Evolutionary conservation across 2,113 vertebrate genomes (phyloP).

Genomic region (Python bivittatus): DNA sequence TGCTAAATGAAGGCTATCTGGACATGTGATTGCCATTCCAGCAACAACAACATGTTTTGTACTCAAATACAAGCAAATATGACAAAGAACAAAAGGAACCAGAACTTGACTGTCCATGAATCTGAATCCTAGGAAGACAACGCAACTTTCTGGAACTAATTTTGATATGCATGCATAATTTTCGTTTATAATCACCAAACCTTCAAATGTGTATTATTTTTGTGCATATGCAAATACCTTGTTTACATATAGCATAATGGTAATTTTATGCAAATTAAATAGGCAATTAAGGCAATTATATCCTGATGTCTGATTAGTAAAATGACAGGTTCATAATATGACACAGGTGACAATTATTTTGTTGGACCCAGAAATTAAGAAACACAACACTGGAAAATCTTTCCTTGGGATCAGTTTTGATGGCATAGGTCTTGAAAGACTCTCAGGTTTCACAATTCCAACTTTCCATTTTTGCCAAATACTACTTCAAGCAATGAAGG

Average conservation of each 20-base stretch:
- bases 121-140: not conserved
- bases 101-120: not conserved
- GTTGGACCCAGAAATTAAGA: not conserved
- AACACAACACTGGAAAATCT: not conserved
- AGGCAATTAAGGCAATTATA: not conserved
- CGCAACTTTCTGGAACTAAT: not conserved
- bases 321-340: not conserved
- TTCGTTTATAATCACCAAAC: not conserved
- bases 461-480: not conserved
- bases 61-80: not conserved
- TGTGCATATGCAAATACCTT: not conserved
- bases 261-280: slow-evolving; percentile 7
- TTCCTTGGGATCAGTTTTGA: not conserved
- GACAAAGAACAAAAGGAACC: not conserved
- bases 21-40: not conserved
- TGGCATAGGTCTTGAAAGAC: not conserved
- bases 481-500: not conserved
- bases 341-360: not conserved
- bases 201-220: not conserved
- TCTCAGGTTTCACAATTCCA: not conserved
- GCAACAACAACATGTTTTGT: not conserved
- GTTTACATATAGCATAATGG: not conserved
- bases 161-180: not conserved
- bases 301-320: not conserved
- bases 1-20: not conserved